phyloP scores from a whole-genome alignment of 2,113 vertebrate genomes.

The Sinocyclocheilus maitianheensis region DNA sequence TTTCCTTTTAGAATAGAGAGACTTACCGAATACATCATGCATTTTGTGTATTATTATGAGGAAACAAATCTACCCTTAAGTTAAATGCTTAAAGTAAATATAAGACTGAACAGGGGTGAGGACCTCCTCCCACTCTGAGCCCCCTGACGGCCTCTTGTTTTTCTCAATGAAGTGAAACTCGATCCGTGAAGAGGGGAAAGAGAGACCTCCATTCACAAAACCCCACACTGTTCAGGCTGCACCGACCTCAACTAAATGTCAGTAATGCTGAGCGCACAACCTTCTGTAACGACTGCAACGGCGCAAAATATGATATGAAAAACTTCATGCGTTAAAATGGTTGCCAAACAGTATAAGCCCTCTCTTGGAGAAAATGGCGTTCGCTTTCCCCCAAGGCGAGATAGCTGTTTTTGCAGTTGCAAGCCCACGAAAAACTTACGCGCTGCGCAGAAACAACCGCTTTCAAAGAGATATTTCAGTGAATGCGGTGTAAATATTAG shows the following conservation, averaged over 20 bases:
- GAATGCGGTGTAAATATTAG: not conserved
- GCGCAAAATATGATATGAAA: not conserved
- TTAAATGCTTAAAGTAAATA: not conserved
- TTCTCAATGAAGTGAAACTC: constrained; percentile 81
- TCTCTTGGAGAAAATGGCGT: constrained; percentile 74
- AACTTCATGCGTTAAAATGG: constrained; percentile 61
- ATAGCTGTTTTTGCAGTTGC: constrained; percentile 47
- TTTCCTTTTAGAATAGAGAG: not conserved
- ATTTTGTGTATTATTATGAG: too few relatives aligned
- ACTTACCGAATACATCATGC: not conserved
- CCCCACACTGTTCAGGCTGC: constrained; percentile 48
- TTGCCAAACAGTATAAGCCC: constrained; percentile 64
- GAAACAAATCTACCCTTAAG: not conserved
- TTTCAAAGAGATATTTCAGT: not conserved
- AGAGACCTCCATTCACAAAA: constrained; percentile 75
- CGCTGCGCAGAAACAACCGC: not conserved
- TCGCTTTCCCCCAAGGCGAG: constrained; percentile 53
- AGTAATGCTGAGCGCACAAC: not conserved
- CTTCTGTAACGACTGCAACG: not conserved
- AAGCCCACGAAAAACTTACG: constrained; percentile 51
- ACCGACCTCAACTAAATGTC: constrained; percentile 37
- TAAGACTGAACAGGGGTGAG: not conserved
- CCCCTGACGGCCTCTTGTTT: constrained; percentile 69
- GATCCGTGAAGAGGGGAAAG: constrained; percentile 62
- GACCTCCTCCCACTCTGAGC: constrained; percentile 35